phyloP scores from a whole-genome alignment of 2,888 invertebrate genomes.

The Leptinotarsa juncta region DNA sequence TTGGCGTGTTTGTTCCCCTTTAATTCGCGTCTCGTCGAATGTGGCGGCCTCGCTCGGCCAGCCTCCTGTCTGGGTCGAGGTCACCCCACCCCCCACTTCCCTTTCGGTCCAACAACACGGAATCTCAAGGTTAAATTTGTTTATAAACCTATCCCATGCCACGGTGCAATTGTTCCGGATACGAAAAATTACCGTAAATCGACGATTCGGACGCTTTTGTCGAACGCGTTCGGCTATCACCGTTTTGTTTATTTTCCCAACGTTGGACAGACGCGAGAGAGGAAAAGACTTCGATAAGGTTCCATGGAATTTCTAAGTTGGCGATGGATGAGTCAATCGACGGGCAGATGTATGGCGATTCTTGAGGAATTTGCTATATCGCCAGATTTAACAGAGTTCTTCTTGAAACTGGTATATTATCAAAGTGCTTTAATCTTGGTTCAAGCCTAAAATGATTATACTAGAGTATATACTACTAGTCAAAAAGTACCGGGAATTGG shows the following conservation, averaged over 20 bases:
- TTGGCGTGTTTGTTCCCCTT: constrained; percentile 57
- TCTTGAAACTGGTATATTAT: too few species aligned
- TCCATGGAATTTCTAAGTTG: not conserved
- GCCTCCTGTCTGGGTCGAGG: constrained; percentile 62
- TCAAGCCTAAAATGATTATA: too few species aligned
- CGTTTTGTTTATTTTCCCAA: not conserved
- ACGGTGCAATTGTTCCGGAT: constrained; percentile 38
- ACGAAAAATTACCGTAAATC: constrained; percentile 36
- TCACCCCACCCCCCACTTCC: constrained; percentile 60
- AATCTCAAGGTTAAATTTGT: constrained; percentile 65
- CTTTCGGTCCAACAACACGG: constrained; percentile 53
- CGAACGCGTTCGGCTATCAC: not conserved
- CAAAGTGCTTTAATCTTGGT: too few species aligned
- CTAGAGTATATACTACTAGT: too few species aligned
- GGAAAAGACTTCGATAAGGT: not conserved
- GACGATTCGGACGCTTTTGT: not conserved
- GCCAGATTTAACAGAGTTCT: too few species aligned
- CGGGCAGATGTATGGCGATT: too few species aligned
- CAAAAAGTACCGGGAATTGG: too few species aligned
- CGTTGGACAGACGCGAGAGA: not conserved
- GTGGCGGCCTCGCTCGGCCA: constrained; percentile 60
- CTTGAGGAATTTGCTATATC: too few species aligned
- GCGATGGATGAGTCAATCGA: not conserved
- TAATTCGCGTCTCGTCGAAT: constrained; percentile 59
- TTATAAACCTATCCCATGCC: constrained; percentile 54